Evolutionary conservation across 2,888 invertebrate genomes (phyloP).

Genomic region (Ennomos quercinarius): DNA sequence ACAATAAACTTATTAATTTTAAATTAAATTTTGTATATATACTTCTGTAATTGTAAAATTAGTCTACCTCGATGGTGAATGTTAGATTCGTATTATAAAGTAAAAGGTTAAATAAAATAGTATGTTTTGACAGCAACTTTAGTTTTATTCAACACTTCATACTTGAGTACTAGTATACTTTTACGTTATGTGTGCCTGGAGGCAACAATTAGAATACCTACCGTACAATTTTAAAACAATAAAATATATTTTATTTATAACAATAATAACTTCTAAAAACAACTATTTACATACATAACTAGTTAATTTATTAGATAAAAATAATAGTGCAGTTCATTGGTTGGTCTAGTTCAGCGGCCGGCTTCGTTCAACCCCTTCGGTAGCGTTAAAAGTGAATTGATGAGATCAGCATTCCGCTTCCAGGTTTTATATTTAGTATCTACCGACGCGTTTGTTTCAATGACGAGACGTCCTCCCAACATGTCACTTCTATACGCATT

Average conservation of each 20-base stretch:
- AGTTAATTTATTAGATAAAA: too few relatives aligned
- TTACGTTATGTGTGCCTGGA: background rate
- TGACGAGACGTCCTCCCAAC: constrained; percentile 43
- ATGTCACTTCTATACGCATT: constrained; percentile 55
- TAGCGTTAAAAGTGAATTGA: constrained; percentile 90
- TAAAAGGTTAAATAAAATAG: constrained; percentile 48
- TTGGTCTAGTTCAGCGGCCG: constrained; percentile 80
- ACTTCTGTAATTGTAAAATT: constrained; percentile 31
- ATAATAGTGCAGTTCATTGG: background rate
- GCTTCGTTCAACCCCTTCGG: constrained; percentile 91
- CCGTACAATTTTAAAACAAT: too few relatives aligned
- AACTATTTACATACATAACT: too few relatives aligned
- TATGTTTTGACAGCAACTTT: constrained; percentile 41
- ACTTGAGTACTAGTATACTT: constrained; percentile 1
- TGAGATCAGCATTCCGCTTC: constrained; percentile 90
- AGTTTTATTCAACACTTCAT: constrained; percentile 28
- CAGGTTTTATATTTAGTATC: constrained; percentile 68
- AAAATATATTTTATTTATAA: too few relatives aligned
- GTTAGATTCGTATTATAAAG: constrained; percentile 38
- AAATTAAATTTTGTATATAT: constrained; percentile 35
- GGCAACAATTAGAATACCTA: too few relatives aligned
- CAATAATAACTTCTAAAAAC: too few relatives aligned
- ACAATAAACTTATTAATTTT: constrained; percentile 23
- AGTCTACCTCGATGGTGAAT: constrained; percentile 40
- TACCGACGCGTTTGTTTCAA: constrained; percentile 56